Percentiles rank a stretch among this genome's conserved stretches.
phyloP scores from a whole-genome alignment of 2,113 vertebrate species.

The rat (Rattus norvegicus) region DNA sequence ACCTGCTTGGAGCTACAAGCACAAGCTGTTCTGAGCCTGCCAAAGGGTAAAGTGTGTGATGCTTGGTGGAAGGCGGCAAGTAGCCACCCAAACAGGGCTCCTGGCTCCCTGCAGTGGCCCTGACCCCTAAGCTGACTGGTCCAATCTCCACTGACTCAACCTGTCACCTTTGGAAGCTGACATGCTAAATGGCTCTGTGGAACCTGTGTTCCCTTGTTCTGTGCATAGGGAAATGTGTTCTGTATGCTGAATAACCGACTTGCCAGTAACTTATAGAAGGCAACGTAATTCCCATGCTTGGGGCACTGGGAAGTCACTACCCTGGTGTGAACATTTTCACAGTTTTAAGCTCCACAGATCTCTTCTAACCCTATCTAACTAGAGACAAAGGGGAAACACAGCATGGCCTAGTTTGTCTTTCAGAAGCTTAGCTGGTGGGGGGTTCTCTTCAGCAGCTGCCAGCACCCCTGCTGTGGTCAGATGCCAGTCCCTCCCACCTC shows the following conservation, averaged over 20 bases:
- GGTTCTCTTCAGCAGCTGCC: background rate
- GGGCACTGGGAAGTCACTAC: background rate
- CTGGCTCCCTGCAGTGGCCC: background rate
- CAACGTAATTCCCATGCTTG: background rate
- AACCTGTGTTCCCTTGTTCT: background rate
- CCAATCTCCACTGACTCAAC: too few relatives aligned
- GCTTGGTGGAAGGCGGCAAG: background rate
- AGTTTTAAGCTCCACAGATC: background rate
- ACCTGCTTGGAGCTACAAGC: background rate
- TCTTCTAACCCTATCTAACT: background rate
- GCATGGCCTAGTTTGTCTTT: background rate
- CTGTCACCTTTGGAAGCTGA: background rate
- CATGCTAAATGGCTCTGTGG: background rate
- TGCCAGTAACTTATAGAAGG: background rate
- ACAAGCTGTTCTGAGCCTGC: background rate
- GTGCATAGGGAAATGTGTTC: background rate
- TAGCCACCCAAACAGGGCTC: background rate
- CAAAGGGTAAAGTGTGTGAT: background rate
- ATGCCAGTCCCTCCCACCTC: background rate
- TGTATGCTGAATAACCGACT: background rate
- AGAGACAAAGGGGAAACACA: background rate
- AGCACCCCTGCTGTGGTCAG: too few relatives aligned
- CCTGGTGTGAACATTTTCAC: background rate
- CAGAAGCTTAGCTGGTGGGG: background rate
- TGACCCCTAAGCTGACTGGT: fast-evolving